phyloP scores from a whole-genome alignment of 1,140 invertebrate species.

The Meteorus sp. region DNA sequence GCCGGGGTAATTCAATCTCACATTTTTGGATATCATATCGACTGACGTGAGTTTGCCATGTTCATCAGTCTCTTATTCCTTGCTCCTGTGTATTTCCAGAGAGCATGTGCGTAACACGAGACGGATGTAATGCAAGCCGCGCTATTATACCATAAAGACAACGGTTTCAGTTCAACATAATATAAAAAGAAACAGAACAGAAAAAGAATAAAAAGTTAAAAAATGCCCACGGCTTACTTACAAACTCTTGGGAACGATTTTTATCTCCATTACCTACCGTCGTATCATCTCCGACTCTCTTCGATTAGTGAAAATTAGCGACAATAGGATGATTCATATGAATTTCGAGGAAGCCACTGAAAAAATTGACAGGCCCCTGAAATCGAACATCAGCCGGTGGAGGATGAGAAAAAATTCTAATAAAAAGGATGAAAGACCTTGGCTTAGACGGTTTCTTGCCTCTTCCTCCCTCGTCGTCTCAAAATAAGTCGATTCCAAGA shows the following conservation, averaged over 20 bases:
- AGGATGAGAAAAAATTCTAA: background rate
- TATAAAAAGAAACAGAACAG: background rate
- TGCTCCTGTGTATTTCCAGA: no score
- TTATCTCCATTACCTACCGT: no score
- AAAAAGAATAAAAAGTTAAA: background rate
- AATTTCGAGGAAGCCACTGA: background rate
- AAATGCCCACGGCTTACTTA: background rate
- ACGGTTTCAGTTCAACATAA: no score
- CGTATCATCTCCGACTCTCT: no score
- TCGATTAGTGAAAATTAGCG: no score
- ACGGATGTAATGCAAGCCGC: constrained; percentile 54
- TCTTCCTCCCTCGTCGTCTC: constrained; percentile 6
- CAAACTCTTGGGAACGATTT: no score
- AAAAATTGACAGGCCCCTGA: background rate
- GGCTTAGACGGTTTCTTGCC: constrained; percentile 13
- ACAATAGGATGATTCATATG: constrained; percentile 1
- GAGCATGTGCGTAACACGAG: constrained; percentile 46
- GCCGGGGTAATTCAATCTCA: constrained; percentile 1
- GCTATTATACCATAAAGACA: constrained; percentile 45
- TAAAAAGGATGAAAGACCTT: background rate
- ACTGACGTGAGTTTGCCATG: background rate
- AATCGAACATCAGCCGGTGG: background rate
- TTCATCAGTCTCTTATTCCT: background rate
- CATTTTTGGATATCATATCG: background rate
- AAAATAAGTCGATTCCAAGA: constrained; percentile 19